A percentile compares a stretch with the other conserved stretches of the same genome.
These are phyloP conservation scores for Perccottus glenii DNA, from an alignment of 2,113 vertebrate species.

Conservation along the genomic window DNA sequence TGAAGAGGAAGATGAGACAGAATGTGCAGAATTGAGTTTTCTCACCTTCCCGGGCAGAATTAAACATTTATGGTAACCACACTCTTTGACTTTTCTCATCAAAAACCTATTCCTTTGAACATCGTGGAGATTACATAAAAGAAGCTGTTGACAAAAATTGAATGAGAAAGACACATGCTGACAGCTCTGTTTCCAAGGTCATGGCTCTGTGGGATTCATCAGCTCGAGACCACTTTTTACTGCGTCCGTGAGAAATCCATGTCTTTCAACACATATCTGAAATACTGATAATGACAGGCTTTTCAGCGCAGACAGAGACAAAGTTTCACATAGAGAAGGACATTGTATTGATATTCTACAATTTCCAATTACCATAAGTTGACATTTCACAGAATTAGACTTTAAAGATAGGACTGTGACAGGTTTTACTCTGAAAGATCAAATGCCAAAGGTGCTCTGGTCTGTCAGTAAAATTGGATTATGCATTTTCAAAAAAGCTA, in stretches of 20 bases:
- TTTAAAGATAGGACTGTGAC: background rate
- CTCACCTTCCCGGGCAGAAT: constrained; percentile 27
- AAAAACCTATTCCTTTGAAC: constrained; percentile 33
- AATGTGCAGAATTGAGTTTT: constrained; percentile 41
- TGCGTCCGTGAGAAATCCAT: background rate
- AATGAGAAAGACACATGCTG: constrained; percentile 21
- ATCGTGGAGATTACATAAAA: constrained; percentile 20
- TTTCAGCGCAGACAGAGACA: background rate
- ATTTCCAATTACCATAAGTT: background rate
- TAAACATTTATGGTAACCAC: constrained; percentile 22
- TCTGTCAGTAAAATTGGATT: constrained; percentile 5
- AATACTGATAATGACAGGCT: constrained; percentile 17
- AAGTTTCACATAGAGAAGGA: background rate
- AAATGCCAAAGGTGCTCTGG: constrained; percentile 1
- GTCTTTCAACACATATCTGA: constrained; percentile 51
- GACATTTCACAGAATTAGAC: background rate
- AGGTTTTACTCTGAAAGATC: constrained; percentile 4
- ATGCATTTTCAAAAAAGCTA: constrained; percentile 19
- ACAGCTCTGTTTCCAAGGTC: constrained; percentile 49
- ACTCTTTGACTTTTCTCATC: constrained; percentile 11
- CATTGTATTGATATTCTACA: constrained; percentile 2
- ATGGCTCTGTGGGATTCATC: constrained; percentile 8
- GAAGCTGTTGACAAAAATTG: constrained; percentile 25
- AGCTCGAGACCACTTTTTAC: constrained; percentile 8
- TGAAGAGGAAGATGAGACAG: constrained; percentile 3